Evolutionary conservation across 1,140 invertebrate species (phyloP).

Genomic region (Branchinecta lindahli): DNA sequence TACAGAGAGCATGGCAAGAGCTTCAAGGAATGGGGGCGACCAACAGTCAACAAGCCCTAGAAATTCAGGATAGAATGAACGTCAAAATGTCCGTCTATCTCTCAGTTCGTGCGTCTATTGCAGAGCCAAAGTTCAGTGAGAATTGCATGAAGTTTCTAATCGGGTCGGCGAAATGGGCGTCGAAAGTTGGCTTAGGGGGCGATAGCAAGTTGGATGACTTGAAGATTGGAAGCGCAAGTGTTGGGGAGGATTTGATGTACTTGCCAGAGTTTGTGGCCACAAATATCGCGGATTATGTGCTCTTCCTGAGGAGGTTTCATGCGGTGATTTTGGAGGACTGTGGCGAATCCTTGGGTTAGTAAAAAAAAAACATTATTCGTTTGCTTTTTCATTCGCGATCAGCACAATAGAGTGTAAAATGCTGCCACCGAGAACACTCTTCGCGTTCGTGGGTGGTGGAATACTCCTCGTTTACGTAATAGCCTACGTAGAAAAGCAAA

Average conservation of each 20-base stretch:
- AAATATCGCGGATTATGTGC: slow-evolving; percentile 63
- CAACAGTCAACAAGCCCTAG: slow-evolving; percentile 38
- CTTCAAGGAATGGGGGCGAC: slow-evolving; percentile 34
- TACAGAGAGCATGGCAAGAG: slow-evolving; percentile 52
- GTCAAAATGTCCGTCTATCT: slow-evolving; percentile 40
- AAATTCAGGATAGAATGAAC: slow-evolving; percentile 45
- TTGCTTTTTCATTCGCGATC: no score
- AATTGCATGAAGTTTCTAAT: slow-evolving; percentile 11
- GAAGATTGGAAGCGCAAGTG: no score
- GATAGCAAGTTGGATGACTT: no score
- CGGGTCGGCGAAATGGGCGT: slow-evolving; percentile 18
- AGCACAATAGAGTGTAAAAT: no score
- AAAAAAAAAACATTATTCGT: no score
- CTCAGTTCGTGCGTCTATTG: slow-evolving; percentile 23
- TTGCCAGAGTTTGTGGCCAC: slow-evolving; percentile 82
- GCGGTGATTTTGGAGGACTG: slow-evolving; percentile 43
- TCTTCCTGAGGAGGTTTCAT: slow-evolving; percentile 49
- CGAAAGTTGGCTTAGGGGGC: background rate
- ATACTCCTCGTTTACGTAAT: no score
- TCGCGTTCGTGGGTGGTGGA: no score
- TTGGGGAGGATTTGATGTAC: slow-evolving; percentile 37
- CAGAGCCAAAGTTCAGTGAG: slow-evolving; percentile 15
- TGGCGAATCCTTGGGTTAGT: slow-evolving; percentile 42
- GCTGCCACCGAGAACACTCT: no score
- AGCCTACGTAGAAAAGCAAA: no score